Conservation (phyloP, 2,797 vertebrate species). For the Takifugu ocellatus region DNA sequence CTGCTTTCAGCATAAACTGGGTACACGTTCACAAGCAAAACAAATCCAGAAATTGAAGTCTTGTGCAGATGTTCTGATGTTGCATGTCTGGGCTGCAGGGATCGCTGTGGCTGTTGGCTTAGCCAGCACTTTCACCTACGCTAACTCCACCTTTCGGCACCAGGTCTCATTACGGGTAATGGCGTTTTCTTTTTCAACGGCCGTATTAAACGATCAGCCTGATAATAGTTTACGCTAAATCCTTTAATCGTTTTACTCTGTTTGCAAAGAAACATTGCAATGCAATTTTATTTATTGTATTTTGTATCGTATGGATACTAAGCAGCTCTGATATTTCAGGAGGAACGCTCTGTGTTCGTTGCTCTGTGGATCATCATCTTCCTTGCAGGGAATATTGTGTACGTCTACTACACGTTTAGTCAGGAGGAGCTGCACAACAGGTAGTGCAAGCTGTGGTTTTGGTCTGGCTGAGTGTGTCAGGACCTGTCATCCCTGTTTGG, state of each 20-base stretch:
- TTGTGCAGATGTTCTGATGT: no score
- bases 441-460: slow-evolving; percentile 59
- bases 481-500: slow-evolving; percentile 23
- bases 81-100: slow-evolving; percentile 69
- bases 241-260: background rate
- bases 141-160: slow-evolving; percentile 90
- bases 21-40: slow-evolving; percentile 62
- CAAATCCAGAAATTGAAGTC: no score
- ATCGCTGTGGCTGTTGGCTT: slow-evolving; percentile 94
- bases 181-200: background rate
- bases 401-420: slow-evolving; percentile 91
- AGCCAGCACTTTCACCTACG: slow-evolving; percentile 95
- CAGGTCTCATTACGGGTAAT: slow-evolving; percentile 94
- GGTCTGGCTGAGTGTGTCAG: slow-evolving; percentile 16
- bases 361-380: slow-evolving; percentile 91
- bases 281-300: background rate
- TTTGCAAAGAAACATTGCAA: background rate
- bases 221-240: background rate
- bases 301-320: background rate
- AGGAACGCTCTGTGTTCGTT: slow-evolving; percentile 88
- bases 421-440: slow-evolving; percentile 93
- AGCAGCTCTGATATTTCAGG: slow-evolving; percentile 70
- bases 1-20: slow-evolving; percentile 96
- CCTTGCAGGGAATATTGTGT: slow-evolving; percentile 87
- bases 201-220: background rate